Conservation (phyloP, 2,113 vertebrate species). For the Oreamnos americanus region DNA sequence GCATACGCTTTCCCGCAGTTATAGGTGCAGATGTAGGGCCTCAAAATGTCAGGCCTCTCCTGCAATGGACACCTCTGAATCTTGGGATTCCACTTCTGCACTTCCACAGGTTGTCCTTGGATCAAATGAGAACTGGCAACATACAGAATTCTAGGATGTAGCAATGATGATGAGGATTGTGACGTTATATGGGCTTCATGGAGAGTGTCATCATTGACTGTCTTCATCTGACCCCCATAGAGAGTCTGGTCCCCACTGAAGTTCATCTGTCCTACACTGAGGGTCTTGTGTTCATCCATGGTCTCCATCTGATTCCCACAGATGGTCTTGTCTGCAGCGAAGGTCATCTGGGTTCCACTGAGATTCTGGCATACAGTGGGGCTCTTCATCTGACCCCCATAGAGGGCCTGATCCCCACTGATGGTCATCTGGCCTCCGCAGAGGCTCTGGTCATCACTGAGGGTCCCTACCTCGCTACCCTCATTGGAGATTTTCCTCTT, state of each 20-base stretch:
- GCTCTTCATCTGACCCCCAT: background rate
- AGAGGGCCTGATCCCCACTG: background rate
- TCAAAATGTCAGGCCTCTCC: background rate
- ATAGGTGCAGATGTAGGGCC: background rate
- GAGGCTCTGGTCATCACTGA: background rate
- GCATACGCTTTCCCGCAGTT: background rate
- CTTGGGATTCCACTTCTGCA: background rate
- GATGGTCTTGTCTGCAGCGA: background rate
- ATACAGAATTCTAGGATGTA: background rate
- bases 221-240: background rate
- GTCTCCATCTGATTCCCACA: background rate
- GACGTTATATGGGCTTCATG: background rate
- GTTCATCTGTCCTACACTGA: background rate
- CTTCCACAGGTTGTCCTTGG: background rate
- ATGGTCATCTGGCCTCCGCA: background rate
- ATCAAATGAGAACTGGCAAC: background rate
- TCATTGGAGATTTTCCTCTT: background rate
- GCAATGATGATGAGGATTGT: background rate
- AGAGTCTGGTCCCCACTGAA: background rate
- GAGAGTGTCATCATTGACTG: background rate
- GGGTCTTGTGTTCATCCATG: background rate
- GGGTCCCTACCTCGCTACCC: background rate
- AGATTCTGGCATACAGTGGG: background rate
- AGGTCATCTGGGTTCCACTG: background rate
- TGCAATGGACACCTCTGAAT: background rate